These are phyloP conservation scores for Fulica atra DNA, from an alignment of 2,113 vertebrate genomes.

Conservation along the genomic window DNA sequence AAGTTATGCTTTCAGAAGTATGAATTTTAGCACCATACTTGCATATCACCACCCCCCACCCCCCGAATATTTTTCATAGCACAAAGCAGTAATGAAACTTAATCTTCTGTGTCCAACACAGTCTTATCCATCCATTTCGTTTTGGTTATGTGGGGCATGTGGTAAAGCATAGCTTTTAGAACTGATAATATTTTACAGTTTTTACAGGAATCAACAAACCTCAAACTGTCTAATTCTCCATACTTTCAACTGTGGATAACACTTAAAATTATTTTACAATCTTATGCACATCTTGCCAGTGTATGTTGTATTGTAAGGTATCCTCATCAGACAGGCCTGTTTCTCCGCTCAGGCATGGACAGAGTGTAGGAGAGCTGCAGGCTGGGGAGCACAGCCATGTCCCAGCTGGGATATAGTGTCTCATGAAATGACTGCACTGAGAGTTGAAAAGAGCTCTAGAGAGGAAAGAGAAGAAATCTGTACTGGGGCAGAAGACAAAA, in stretches of 20 bases:
- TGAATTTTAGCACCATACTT: constrained; percentile 10
- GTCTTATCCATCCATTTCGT: not conserved
- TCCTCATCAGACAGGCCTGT: not conserved
- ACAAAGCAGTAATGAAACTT: constrained; percentile 27
- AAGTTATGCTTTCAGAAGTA: not conserved
- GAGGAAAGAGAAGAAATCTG: not conserved
- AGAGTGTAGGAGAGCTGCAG: not conserved
- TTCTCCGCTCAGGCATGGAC: not conserved
- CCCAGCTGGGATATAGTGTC: not conserved
- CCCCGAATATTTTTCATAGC: not conserved
- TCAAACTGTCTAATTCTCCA: not conserved
- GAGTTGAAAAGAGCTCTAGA: not conserved
- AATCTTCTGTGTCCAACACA: constrained; percentile 15
- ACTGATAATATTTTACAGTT: not conserved
- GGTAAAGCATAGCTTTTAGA: not conserved
- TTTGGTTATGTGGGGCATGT: not conserved
- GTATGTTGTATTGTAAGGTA: not conserved
- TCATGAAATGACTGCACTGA: not conserved
- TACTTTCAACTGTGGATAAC: not conserved
- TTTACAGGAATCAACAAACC: not conserved
- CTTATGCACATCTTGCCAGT: not conserved
- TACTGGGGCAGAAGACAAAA: not conserved
- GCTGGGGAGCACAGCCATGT: not conserved
- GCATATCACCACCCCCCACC: not conserved
- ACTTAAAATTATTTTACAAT: not conserved